These are phyloP conservation scores for Nemurella pictetii DNA, from an alignment of 2,888 invertebrate genomes.

Conservation along the genomic window DNA sequence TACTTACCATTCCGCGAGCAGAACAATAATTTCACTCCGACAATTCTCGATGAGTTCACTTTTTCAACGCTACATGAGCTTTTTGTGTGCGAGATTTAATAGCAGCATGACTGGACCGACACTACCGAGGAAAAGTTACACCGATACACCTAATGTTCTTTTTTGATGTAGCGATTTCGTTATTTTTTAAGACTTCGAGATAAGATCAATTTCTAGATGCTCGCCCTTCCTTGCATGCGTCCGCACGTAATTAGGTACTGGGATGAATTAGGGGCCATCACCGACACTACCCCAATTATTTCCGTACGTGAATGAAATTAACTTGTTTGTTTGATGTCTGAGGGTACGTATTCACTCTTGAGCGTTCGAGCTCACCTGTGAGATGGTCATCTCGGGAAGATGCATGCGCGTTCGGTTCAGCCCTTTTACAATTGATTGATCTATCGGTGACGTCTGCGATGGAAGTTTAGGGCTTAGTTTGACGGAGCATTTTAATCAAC, in stretches of 20 bases:
- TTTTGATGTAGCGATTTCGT: neutral
- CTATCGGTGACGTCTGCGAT: neutral
- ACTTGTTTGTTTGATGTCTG: neutral
- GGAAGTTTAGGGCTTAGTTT: neutral
- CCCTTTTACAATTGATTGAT: neutral
- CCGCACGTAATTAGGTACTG: neutral
- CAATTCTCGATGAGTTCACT: neutral
- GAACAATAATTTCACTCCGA: neutral
- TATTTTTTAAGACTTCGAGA: neutral
- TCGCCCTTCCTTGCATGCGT: neutral
- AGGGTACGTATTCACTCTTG: neutral
- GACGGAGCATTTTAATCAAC: neutral
- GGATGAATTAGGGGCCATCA: slow-evolving; percentile 6
- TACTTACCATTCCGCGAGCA: neutral
- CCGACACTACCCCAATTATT: slow-evolving; percentile 2
- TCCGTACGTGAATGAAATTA: slow-evolving; percentile 12
- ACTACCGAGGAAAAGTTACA: neutral
- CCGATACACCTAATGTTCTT: neutral
- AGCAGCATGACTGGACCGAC: neutral
- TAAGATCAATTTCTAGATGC: neutral
- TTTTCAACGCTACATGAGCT: neutral
- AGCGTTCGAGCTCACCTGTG: neutral
- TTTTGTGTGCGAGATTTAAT: neutral
- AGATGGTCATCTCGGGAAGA: neutral
- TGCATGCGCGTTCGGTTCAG: neutral